Evolutionary conservation across 1,140 invertebrate genomes (phyloP).

Genomic region (Reticulitermes speratus): DNA sequence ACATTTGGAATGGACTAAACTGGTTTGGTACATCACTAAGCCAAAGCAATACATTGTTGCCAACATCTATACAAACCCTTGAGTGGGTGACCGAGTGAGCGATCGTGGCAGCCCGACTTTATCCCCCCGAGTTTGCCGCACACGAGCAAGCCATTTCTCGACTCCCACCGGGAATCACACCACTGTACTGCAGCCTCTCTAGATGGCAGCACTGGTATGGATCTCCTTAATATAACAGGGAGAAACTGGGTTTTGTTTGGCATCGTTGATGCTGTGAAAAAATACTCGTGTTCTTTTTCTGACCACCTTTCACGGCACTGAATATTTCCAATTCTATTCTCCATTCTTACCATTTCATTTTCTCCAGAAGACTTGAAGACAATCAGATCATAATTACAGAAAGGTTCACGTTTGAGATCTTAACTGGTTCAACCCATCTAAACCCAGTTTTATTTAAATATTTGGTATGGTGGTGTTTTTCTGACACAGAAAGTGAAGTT

Average conservation of each 20-base stretch:
- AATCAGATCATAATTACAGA: background rate
- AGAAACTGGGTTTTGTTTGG: constrained; percentile 30
- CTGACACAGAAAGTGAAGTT: no score
- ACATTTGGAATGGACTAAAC: background rate
- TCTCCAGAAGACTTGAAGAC: background rate
- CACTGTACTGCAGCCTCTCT: constrained; percentile 11
- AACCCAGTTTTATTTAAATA: no score
- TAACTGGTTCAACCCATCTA: no score
- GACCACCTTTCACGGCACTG: background rate
- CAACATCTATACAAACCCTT: constrained; percentile 31
- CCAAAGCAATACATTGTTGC: constrained; percentile 26
- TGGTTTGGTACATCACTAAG: constrained; percentile 24
- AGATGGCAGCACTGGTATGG: constrained; percentile 26
- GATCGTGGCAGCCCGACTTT: constrained; percentile 22
- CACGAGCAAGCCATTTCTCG: constrained; percentile 8
- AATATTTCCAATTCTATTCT: background rate
- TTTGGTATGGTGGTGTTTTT: no score
- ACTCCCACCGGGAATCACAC: constrained; percentile 12
- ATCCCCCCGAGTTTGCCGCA: constrained; percentile 12
- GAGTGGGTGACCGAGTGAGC: constrained; percentile 23
- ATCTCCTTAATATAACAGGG: constrained; percentile 31
- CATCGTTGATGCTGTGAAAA: constrained; percentile 8
- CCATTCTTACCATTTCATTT: background rate
- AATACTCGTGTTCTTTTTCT: background rate
- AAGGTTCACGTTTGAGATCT: background rate